Evolutionary conservation across 2,797 vertebrate species (phyloP), one percentile per base, ranked within the genome.

Genomic region (Sebastes wilsoni): DNA sequence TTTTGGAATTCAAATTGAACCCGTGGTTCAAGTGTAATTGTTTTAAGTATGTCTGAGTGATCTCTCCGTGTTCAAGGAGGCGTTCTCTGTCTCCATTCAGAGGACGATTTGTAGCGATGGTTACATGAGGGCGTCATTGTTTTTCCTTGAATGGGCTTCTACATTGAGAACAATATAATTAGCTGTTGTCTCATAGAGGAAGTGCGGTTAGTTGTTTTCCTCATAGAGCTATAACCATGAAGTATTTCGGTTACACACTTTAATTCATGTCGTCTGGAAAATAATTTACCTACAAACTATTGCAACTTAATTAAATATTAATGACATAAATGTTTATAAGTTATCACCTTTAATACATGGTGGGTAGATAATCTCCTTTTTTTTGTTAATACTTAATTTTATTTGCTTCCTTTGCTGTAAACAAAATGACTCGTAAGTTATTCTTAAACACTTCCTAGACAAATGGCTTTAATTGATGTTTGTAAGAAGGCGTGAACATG

Each of bases 141-240:
- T 85, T 88, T 80, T 52, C 49, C 69, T 38, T 82, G 56, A 80
- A 80, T 88, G 66, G 69, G 30, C 30, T 75, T 22, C 42, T 69
- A 27, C 72, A 36, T 72, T 66, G 58, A 66, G 72, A 79, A 76
- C 76, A 76, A n/a, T 80, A 82, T 91, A 91, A 92, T 93, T 88
- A 87, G 65, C 77, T 79, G 75, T 85, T 86, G 87, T 92, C 81
- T 84, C 64, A 0, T n/a, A n/a, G 82, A 83, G 85, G 77, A 82
- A 82, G 66, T 88, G 89, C 10, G 92, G 92, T 92, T 46, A 86
- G 87, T 87, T 93, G 90, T 91, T 92, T 92, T 92, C 80, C 74
- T 89, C 84, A 28, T 32, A 38, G 66, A 72, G 66, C 8, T 66
- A 64, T 32, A 74, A 81, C 75, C 66, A 80, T 59, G 69, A 77